Conservation (phyloP, 2,113 vertebrate species). For the Alaudala cheleensis region DNA sequence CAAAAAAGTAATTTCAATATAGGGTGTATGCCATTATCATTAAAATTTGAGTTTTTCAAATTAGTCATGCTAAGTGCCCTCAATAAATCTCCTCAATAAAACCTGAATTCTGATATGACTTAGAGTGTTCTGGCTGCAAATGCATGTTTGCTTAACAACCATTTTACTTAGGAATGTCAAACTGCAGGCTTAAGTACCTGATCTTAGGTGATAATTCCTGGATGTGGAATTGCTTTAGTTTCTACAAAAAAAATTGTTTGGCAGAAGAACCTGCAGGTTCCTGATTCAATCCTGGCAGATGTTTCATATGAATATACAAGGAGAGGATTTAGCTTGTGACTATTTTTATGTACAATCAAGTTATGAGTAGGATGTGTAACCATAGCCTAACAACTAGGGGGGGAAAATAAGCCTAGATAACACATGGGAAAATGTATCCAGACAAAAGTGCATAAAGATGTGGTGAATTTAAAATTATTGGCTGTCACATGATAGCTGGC, state of each 20-base stretch:
- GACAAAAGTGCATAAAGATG: conserved; percentile 23
- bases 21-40: neutral
- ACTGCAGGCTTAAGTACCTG: neutral
- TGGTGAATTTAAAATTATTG: conserved; percentile 51
- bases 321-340: neutral
- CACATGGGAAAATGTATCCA: conserved; percentile 54
- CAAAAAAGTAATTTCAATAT: neutral
- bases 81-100: neutral
- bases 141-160: neutral
- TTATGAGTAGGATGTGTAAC: neutral
- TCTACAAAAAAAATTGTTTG: neutral
- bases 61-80: neutral
- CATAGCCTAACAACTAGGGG: neutral
- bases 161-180: neutral
- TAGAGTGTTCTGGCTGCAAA: neutral
- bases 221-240: neutral
- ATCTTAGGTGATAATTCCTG: neutral
- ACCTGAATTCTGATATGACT: neutral
- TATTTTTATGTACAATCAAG: neutral
- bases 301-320: neutral
- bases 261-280: neutral
- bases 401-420: neutral
- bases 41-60: neutral
- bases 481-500: conserved; percentile 57
- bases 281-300: neutral